Evolutionary conservation across 2,113 vertebrate species (phyloP).

Genomic region (Ailurus styani): DNA sequence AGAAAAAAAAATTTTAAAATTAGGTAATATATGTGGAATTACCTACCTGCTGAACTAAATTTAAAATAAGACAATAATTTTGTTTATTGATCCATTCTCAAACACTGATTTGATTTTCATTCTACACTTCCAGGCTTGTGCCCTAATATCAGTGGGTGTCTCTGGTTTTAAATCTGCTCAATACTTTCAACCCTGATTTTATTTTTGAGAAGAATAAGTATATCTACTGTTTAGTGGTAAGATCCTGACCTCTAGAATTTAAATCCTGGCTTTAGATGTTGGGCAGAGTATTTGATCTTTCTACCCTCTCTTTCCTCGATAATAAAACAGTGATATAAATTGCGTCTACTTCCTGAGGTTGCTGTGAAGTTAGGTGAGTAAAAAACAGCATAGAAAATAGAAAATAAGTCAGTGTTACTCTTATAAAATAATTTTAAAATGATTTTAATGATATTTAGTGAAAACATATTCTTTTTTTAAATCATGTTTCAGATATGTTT

Average conservation of each 20-base stretch:
- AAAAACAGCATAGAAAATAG: neutral
- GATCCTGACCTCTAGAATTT: neutral
- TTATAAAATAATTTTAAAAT: neutral
- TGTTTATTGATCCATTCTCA: neutral
- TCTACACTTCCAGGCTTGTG: neutral
- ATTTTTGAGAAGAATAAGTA: neutral
- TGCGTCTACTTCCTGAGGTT: neutral
- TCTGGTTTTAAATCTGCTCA: neutral
- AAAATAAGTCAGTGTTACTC: neutral
- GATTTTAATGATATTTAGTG: neutral
- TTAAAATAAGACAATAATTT: neutral
- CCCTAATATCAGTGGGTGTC: neutral
- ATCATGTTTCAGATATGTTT: neutral
- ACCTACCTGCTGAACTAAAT: neutral
- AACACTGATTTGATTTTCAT: neutral
- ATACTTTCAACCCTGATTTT: neutral
- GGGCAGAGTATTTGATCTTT: neutral
- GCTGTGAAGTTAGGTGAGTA: neutral
- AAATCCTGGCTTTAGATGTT: neutral
- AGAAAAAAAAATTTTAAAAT: neutral
- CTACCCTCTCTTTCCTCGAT: neutral
- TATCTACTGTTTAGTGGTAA: neutral
- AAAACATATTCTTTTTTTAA: neutral
- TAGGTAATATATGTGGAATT: neutral
- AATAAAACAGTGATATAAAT: neutral